phyloP scores from a whole-genome alignment of 2,113 vertebrate genomes.

The Python bivittatus region DNA sequence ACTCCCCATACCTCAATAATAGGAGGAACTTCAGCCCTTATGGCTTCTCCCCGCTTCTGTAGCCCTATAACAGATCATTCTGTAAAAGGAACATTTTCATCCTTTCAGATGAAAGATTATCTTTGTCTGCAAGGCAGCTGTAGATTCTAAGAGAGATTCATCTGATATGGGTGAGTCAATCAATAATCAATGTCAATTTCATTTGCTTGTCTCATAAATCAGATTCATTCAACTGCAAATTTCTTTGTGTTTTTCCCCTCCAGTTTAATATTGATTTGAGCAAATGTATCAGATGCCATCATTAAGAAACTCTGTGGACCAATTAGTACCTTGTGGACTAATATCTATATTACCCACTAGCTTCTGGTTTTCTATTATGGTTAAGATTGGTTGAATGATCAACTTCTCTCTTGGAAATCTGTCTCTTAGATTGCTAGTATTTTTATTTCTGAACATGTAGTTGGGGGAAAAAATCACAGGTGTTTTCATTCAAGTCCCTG shows the following conservation, averaged over 20 bases:
- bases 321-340: no score
- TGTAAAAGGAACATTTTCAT: neutral
- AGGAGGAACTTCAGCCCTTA: neutral
- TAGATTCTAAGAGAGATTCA: neutral
- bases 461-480: neutral
- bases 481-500: neutral
- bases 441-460: neutral
- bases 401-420: neutral
- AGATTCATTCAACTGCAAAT: neutral
- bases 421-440: neutral
- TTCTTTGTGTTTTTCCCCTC: neutral
- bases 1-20: neutral
- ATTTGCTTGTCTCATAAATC: neutral
- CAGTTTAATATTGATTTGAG: neutral
- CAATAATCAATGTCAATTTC: neutral
- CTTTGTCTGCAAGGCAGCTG: neutral
- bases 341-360: neutral
- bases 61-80: neutral
- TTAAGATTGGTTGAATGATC: neutral
- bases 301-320: no score
- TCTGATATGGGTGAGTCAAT: neutral
- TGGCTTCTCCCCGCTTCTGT: neutral
- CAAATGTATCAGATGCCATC: neutral
- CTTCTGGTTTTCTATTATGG: neutral
- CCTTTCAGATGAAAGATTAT: neutral